Evolutionary conservation across 2,888 invertebrate species (phyloP), one percentile per base, ranked within the genome.

Genomic region (Eremobia ochroleuca): DNA sequence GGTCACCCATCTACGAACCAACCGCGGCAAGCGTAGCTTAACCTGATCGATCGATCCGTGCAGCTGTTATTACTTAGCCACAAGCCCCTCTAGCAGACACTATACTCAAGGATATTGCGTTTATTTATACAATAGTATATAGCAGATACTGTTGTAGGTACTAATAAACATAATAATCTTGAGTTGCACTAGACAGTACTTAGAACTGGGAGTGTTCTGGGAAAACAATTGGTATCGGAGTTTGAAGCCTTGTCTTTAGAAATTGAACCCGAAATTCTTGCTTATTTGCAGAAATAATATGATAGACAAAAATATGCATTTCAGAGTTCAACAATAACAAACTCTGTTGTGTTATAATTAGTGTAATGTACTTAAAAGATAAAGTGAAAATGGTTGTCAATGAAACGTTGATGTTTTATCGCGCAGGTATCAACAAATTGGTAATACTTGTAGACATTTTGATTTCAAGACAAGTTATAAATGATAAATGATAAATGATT

Each of bases 311-410:
- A 13, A 43, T 43, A 28, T n/a, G 18, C 18, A 55, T 34, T 61
- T 31, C 2, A 28, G 8, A 21, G n/a, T 40, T 28, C 40, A 66
- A 21, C 37, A 61, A 25, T 28, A 31, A n/a, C 37, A 49, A 28
- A n/a, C 18, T 40, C 15, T 28, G 25, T 52, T 34, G 40, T 68
- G 31, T 43, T 55, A 34, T 59, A 69, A 59, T 83, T n/a, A 69
- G 11, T 37, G 52, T 69, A 52, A 49, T 37, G 34, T 77, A 66
- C 78, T 55, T 77, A 46, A 69, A 49, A 83, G 83, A 80, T 80
- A 80, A 83, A 52, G 79, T 69, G 78, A 46, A 65, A 83, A 80
- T 78, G 52, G 43, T 83, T 59, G 79, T 83, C 83, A 80, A 83
- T 83, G 58, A 37, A 62, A 40, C 65, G 31, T 49, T 28, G 83